Conservation (phyloP, 2,113 vertebrate species). For the Phrynosoma platyrhinos region DNA sequence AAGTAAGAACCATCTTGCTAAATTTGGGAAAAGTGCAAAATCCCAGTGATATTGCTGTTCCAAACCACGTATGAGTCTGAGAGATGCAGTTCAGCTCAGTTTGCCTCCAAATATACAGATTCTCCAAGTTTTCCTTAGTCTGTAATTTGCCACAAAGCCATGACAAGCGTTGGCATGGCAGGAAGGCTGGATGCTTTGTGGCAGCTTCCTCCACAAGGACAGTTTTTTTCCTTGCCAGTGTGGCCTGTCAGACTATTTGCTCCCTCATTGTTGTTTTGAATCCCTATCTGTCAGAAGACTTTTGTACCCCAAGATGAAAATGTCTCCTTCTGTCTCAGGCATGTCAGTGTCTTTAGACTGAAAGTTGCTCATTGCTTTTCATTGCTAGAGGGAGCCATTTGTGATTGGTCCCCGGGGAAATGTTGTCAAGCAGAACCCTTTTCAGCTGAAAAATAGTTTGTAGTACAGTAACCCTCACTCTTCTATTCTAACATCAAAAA, state of each 20-base stretch:
- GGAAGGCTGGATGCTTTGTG: not conserved
- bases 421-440: not conserved
- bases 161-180: not conserved
- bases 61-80: not conserved
- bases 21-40: not conserved
- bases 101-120: not conserved
- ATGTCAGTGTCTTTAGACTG: not conserved
- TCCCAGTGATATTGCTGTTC: not conserved
- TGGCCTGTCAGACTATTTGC: not conserved
- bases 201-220: not conserved
- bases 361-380: slow-evolving; percentile 12
- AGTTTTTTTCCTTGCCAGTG: not conserved
- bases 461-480: not conserved
- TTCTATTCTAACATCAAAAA: not conserved
- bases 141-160: no score
- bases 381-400: not conserved
- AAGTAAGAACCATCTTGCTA: not conserved
- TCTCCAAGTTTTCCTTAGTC: no score
- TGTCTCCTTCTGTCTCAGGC: slow-evolving; percentile 7
- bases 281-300: not conserved
- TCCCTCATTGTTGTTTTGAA: not conserved
- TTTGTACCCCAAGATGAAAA: not conserved
- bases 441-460: not conserved
- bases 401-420: not conserved
- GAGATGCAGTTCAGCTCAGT: not conserved